Conservation (phyloP, 2,797 vertebrate species). For the Oceanodroma leucorhoa region DNA sequence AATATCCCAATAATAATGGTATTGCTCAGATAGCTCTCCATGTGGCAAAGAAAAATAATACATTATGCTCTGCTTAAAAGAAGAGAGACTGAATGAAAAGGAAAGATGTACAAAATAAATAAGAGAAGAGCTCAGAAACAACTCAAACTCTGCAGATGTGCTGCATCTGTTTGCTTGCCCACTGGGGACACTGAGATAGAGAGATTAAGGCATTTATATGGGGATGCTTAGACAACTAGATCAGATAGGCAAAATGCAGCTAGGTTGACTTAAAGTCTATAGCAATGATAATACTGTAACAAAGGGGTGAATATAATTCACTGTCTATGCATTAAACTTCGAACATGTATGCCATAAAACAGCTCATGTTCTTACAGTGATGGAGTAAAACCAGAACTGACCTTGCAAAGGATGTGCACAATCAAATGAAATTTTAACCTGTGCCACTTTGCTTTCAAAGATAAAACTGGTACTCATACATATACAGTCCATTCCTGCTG, state of each 20-base stretch:
- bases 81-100: neutral
- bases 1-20: neutral
- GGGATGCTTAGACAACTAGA: conserved; percentile 13
- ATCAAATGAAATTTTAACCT: neutral
- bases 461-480: neutral
- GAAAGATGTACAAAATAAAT: conserved; percentile 10
- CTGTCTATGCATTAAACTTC: neutral
- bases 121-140: conserved; percentile 2
- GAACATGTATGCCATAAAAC: neutral
- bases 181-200: conserved; percentile 28
- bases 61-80: neutral
- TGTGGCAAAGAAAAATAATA: neutral
- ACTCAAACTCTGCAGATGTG: conserved; percentile 45
- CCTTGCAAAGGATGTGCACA: neutral
- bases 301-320: neutral
- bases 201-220: conserved; percentile 32
- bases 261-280: neutral
- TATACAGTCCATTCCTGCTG: neutral
- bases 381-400: neutral
- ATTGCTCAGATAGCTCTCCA: neutral
- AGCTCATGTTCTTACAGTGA: neutral
- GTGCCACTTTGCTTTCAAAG: neutral
- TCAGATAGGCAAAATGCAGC: neutral
- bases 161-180: conserved; percentile 55
- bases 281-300: neutral